Conservation (phyloP, 2,888 invertebrate species). For the Stegophylla sp. region DNA sequence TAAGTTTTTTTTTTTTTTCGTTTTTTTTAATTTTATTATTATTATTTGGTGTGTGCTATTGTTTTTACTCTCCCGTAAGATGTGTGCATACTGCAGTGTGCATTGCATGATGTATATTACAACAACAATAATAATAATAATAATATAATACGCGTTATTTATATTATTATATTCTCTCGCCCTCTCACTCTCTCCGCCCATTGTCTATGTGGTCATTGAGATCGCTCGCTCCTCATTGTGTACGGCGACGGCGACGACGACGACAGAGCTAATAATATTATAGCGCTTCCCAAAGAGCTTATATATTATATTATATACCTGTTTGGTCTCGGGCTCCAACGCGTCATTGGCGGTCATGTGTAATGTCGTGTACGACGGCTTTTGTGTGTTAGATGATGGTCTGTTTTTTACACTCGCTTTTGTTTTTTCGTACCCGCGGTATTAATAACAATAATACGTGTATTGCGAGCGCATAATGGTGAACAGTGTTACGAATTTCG, state of each 20-base stretch:
- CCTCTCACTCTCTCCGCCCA: background rate
- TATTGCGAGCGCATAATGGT: too few species aligned
- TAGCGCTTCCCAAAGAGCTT: conserved; percentile 7
- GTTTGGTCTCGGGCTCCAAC: conserved; percentile 36
- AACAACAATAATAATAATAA: too few species aligned
- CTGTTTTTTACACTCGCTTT: background rate
- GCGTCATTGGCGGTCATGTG: conserved; percentile 30
- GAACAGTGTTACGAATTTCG: too few species aligned
- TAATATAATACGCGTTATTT: too few species aligned
- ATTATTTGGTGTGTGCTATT: conserved; percentile 24
- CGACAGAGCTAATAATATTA: too few species aligned
- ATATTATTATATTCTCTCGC: background rate
- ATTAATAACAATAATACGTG: background rate
- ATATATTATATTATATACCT: too few species aligned
- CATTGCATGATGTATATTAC: too few species aligned
- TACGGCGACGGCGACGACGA: too few species aligned
- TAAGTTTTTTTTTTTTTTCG: too few species aligned
- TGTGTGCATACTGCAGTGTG: too few species aligned
- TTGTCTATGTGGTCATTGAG: conserved; percentile 57
- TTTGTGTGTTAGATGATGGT: conserved; percentile 1
- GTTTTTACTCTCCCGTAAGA: conserved; percentile 52
- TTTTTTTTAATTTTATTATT: conserved; percentile 6
- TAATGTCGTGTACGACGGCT: background rate
- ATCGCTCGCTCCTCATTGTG: conserved; percentile 42
- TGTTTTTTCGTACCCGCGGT: conserved; percentile 25